These are phyloP conservation scores for Sylvia atricapilla DNA, from an alignment of 2,113 vertebrate species.

Conservation along the genomic window DNA sequence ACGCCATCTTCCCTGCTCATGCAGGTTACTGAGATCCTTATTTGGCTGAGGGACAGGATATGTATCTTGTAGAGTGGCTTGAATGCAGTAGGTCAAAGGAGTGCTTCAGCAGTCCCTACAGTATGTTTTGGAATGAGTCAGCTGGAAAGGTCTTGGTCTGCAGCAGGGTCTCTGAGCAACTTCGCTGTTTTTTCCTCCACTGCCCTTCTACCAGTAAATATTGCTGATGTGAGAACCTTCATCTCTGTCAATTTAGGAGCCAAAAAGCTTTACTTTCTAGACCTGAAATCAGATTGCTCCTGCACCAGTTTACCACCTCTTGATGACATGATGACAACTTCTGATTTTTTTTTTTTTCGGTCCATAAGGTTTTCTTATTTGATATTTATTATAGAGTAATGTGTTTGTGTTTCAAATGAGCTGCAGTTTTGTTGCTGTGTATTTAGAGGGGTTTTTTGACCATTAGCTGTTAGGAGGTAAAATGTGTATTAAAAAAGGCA, in stretches of 20 bases:
- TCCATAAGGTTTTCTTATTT: background rate
- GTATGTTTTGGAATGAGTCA: background rate
- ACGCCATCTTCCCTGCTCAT: background rate
- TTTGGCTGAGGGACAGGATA: background rate
- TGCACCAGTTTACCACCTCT: background rate
- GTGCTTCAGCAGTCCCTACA: background rate
- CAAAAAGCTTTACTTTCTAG: background rate
- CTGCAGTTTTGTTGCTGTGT: background rate
- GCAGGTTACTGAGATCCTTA: background rate
- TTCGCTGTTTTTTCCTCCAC: background rate
- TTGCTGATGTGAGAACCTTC: background rate
- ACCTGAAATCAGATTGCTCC: background rate
- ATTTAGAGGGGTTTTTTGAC: background rate
- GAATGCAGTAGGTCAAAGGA: background rate
- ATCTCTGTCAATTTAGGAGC: background rate
- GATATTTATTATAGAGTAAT: background rate
- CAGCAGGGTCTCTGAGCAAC: rapidly evolving
- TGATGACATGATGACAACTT: background rate
- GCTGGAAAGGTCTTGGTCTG: background rate
- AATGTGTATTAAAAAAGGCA: background rate
- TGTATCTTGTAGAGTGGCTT: rapidly evolving
- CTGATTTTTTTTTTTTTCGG: background rate
- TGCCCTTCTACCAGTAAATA: background rate
- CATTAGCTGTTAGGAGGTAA: background rate
- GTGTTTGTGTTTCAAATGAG: background rate